A percentile compares a stretch with the other conserved stretches of the same genome.
Evolutionary conservation across 2,888 invertebrate genomes (phyloP).

Genomic region (Drosophila rellima): DNA sequence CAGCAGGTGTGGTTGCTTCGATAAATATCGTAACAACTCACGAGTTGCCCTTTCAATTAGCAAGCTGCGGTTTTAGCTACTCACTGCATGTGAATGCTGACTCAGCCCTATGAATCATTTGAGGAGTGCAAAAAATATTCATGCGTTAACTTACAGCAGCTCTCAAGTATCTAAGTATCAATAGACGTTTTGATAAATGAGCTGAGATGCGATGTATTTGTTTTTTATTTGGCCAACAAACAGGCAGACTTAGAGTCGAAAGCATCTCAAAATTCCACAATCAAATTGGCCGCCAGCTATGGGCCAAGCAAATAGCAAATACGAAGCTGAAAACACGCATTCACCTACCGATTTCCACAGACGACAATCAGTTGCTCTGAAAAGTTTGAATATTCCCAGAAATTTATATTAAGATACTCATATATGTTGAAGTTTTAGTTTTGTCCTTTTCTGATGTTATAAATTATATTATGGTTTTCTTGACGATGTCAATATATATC

Average conservation of each 20-base stretch:
- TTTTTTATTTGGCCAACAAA: conserved; percentile 45
- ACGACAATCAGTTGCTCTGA: neutral
- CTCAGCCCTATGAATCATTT: conserved; percentile 61
- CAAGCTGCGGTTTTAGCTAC: conserved; percentile 43
- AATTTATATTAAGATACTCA: neutral
- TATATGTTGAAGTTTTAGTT: neutral
- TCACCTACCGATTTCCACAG: neutral
- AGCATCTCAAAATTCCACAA: conserved; percentile 73
- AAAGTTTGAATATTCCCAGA: conserved; percentile 3
- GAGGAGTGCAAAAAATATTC: conserved; percentile 53
- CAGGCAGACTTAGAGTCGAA: conserved; percentile 46
- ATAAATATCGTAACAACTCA: conserved; percentile 32
- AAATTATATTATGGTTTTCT: no score
- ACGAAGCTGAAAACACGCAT: conserved; percentile 37
- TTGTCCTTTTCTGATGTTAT: neutral
- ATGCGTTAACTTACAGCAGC: conserved; percentile 40
- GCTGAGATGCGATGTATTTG: conserved; percentile 49
- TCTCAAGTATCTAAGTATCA: conserved; percentile 57
- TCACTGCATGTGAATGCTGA: conserved; percentile 45
- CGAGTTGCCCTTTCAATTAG: conserved; percentile 56
- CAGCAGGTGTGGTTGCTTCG: conserved; percentile 50
- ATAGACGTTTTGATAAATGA: conserved; percentile 79
- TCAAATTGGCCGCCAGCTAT: conserved; percentile 74
- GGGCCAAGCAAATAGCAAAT: conserved; percentile 71
- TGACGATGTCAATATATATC: no score